Conservation (phyloP, 1,140 invertebrate species). For the Musca vetustissima region DNA sequence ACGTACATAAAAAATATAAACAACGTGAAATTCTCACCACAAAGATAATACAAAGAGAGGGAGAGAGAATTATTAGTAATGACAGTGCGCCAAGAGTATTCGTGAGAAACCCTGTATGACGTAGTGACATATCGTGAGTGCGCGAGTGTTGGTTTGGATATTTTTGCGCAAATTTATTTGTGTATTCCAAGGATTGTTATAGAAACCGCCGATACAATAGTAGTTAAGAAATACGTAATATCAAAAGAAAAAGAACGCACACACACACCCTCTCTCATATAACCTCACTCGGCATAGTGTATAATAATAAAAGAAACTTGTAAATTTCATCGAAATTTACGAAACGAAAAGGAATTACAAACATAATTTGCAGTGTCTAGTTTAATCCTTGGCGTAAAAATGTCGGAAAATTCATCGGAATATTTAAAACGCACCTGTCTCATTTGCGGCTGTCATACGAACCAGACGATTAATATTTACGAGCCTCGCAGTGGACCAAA, state of each 20-base stretch:
- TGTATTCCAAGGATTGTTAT: conserved; percentile 26
- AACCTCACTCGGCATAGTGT: no score
- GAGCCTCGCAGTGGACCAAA: conserved; percentile 53
- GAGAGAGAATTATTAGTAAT: not conserved
- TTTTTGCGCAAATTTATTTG: conserved; percentile 18
- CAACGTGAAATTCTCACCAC: not conserved
- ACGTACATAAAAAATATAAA: not conserved
- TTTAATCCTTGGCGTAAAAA: conserved; percentile 29
- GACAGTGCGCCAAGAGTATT: not conserved
- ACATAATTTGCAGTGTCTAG: conserved; percentile 10
- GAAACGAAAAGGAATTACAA: not conserved
- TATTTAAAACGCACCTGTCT: conserved; percentile 54
- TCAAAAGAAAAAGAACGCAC: not conserved
- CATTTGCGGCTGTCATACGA: conserved; percentile 54
- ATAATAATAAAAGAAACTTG: not conserved
- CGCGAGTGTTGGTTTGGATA: not conserved
- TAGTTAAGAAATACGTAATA: conserved; percentile 2
- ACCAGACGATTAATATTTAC: conserved; percentile 54
- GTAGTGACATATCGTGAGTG: conserved; percentile 10
- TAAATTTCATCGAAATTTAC: not conserved
- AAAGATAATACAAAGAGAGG: not conserved
- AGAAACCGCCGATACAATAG: conserved; percentile 16
- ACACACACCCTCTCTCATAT: not conserved
- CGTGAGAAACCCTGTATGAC: conserved; percentile 1
- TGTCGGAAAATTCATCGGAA: conserved; percentile 43